Conservation (phyloP, 2,797 vertebrate genomes). For the Epinephelus awoara region DNA sequence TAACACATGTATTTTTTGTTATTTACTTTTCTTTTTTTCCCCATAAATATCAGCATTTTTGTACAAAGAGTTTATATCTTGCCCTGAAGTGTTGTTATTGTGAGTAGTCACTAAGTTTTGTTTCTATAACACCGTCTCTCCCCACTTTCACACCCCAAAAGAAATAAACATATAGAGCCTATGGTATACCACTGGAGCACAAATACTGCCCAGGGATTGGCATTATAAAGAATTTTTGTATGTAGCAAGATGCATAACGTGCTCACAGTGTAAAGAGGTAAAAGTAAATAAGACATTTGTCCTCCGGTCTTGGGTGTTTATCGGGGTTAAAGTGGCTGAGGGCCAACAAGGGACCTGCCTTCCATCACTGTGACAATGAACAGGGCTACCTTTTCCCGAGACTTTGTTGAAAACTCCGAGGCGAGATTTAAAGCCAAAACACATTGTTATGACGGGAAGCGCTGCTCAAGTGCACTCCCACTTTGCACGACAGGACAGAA, state of each 20-base stretch:
- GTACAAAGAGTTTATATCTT: too few relatives aligned
- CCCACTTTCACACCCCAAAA: neutral
- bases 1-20: neutral
- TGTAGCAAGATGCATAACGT: neutral
- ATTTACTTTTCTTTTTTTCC: too few relatives aligned
- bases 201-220: neutral
- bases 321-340: neutral
- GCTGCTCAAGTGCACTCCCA: neutral
- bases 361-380: slow-evolving; percentile 51
- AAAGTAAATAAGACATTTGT: slow-evolving; percentile 10
- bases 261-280: neutral
- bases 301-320: slow-evolving; percentile 7
- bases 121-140: neutral
- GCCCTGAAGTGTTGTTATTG: too few relatives aligned
- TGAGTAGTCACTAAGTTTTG: too few relatives aligned
- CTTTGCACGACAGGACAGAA: slow-evolving; percentile 23
- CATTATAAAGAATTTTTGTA: neutral
- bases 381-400: slow-evolving; percentile 53
- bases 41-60: too few relatives aligned
- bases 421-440: slow-evolving; percentile 42
- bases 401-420: slow-evolving; percentile 51
- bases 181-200: neutral
- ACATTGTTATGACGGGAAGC: slow-evolving; percentile 44
- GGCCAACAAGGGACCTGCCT: slow-evolving; percentile 26
- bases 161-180: neutral